Percentiles rank a stretch among this genome's conserved stretches.
These are phyloP conservation scores for Rhea americana DNA, from an alignment of 2,113 vertebrate species.

Conservation along the genomic window DNA sequence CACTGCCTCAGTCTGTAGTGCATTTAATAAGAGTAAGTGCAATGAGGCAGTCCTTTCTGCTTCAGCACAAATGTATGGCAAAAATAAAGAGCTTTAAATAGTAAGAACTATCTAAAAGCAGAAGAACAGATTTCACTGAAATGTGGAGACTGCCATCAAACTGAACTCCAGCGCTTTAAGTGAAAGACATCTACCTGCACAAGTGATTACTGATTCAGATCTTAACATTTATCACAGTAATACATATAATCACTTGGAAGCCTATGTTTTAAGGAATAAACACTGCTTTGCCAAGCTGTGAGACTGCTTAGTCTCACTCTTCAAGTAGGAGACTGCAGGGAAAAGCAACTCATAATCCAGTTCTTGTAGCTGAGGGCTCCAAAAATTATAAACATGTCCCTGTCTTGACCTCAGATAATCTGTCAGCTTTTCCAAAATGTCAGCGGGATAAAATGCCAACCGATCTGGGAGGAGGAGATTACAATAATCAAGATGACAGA, in stretches of 20 bases:
- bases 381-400: neutral
- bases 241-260: neutral
- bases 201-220: neutral
- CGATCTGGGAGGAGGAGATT: neutral
- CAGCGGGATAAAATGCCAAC: neutral
- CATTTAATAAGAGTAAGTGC: neutral
- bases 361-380: neutral
- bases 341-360: neutral
- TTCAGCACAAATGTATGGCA: neutral
- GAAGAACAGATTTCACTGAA: neutral
- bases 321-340: neutral
- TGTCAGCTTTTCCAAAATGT: neutral
- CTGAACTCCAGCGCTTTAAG: neutral
- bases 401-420: neutral
- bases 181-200: neutral
- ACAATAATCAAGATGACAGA: neutral
- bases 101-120: neutral
- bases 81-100: neutral
- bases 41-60: neutral
- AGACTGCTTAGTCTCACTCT: neutral
- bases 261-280: neutral
- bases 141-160: neutral
- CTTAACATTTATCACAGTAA: neutral
- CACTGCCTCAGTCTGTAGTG: neutral
- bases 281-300: neutral